Evolutionary conservation across 1,140 invertebrate genomes (phyloP).

Genomic region (Forficula auricularia): DNA sequence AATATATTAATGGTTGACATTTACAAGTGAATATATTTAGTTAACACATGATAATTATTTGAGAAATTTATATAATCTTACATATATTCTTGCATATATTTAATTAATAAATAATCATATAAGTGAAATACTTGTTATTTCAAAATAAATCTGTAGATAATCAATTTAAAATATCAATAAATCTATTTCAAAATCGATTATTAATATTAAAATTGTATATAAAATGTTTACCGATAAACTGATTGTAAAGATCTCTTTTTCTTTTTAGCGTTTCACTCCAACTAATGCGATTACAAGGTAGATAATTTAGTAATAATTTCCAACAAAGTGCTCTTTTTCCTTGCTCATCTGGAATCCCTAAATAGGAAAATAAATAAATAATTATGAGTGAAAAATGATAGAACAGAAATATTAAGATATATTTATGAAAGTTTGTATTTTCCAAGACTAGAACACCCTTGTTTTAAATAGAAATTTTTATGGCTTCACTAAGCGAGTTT

Average conservation of each 20-base stretch:
- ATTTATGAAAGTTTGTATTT: background rate
- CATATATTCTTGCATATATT: no score
- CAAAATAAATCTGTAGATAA: no score
- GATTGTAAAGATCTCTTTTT: conserved; percentile 59
- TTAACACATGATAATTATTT: no score
- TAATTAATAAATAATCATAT: no score
- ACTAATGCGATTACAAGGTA: conserved; percentile 42
- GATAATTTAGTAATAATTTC: conserved; percentile 67
- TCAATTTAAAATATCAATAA: no score
- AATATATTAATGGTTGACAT: no score
- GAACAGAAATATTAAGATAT: background rate
- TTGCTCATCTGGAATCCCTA: conserved; percentile 67
- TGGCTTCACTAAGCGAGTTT: background rate
- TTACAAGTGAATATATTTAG: no score
- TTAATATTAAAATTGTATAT: no score
- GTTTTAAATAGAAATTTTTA: background rate
- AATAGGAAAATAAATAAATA: conserved; percentile 16
- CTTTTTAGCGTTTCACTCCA: conserved; percentile 46
- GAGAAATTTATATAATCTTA: no score
- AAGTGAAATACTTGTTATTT: no score
- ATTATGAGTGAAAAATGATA: background rate
- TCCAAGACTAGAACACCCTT: background rate
- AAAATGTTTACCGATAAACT: conserved; percentile 51
- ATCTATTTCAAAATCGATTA: no score
- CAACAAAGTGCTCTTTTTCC: conserved; percentile 59